Evolutionary conservation across 2,797 vertebrate genomes (phyloP), one percentile per base, ranked within the genome.

Genomic region (Sebastolobus altivelis): DNA sequence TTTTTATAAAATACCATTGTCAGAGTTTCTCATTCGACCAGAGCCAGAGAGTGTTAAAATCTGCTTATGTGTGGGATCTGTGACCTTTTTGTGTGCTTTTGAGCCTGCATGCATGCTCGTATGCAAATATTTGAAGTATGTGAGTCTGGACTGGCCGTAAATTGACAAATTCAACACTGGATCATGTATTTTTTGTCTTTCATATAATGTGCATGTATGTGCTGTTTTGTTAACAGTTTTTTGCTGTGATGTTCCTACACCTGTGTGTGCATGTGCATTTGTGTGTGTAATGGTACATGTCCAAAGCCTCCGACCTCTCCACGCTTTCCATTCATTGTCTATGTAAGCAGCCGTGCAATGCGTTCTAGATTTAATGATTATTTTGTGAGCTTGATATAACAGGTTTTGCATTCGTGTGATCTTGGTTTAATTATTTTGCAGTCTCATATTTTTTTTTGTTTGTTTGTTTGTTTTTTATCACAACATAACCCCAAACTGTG

Each of bases 1-100:
- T 25, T 63, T 80, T 56, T 38, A 43, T 43, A 56, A 63, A 81
- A 84, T n/a, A 71, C 10, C 14, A 43, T 60, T 25, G 4, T 12
- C 18, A 38, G 4, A 66, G 20, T 49, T 49, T 62, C 55, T 67
- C 31, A 46, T 20, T 66, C 4, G 2, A 38, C 37, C 13, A 16
- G 4, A 72, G 62, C 20, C 33, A 63, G 75, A 65, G 16, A 63
- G 27, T 72, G 56, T 54, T 54, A 10, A 59, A 61, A 33, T 72
- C 25, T 6, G 4, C 66, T 3, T 46, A 27, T 25, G 22, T 31
- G 56, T 52, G 8, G 1, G 31, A 49, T 66, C 25, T 77, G 33
- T 73, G 71, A 67, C 35, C 33, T 69, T 3, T 65, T 65, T 54
- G 68, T 69, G 31, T 46, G 52, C 43, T 20, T 72, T 27, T 77